phyloP scores from a whole-genome alignment of 2,888 invertebrate species.

The Gibbula magus region DNA sequence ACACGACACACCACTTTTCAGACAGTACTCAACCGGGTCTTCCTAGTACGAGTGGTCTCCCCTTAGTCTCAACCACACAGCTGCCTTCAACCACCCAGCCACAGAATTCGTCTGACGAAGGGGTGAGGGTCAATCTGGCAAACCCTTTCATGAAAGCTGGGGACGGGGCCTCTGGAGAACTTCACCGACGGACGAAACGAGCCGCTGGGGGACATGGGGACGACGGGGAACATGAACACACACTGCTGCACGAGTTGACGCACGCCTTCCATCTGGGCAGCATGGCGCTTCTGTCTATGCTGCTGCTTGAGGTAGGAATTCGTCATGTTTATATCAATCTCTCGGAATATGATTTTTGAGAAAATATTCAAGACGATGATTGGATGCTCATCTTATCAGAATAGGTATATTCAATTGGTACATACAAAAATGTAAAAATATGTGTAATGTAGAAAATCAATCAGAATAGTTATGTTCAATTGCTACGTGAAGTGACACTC shows the following conservation, averaged over 20 bases:
- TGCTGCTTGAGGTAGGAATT: slow-evolving; percentile 59
- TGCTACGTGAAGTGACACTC: no score
- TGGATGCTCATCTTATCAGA: not conserved
- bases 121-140: not conserved
- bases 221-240: slow-evolving; percentile 49
- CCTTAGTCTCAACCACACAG: not conserved
- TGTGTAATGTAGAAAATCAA: no score
- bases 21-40: slow-evolving; percentile 28
- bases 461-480: no score
- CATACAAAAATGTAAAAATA: no score
- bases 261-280: slow-evolving; percentile 66
- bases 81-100: not conserved
- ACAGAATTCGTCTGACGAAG: not conserved
- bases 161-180: not conserved
- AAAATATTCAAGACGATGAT: not conserved
- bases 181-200: slow-evolving; percentile 34
- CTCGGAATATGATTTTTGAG: not conserved
- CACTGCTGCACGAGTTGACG: slow-evolving; percentile 59
- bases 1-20: slow-evolving; percentile 30
- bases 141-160: slow-evolving; percentile 3
- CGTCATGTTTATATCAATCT: not conserved
- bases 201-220: slow-evolving; percentile 37
- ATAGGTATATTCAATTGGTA: no score
- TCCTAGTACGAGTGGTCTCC: not conserved
- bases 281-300: slow-evolving; percentile 61